These are phyloP conservation scores for Athene cunicularia DNA, from an alignment of 2,113 vertebrate species.

Conservation along the genomic window DNA sequence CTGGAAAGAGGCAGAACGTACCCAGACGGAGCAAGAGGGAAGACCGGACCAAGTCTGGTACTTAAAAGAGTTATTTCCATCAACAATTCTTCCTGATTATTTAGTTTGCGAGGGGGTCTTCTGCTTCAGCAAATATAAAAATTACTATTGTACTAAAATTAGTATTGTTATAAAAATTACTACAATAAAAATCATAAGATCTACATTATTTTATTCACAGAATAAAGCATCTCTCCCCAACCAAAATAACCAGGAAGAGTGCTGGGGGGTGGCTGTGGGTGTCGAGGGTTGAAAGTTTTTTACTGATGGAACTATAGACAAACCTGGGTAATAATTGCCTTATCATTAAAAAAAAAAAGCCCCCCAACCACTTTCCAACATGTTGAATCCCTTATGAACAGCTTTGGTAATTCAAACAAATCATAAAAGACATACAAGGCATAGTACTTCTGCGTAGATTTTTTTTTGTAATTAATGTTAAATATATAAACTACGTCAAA, in stretches of 20 bases:
- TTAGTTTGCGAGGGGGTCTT: neutral
- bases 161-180: neutral
- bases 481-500: neutral
- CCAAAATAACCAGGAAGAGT: neutral
- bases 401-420: neutral
- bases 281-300: neutral
- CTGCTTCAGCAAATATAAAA: neutral
- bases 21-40: rapidly evolving
- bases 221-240: neutral
- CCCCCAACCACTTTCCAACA: neutral
- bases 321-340: rapidly evolving
- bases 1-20: neutral
- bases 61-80: neutral
- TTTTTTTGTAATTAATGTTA: neutral
- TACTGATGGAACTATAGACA: neutral
- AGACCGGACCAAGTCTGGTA: rapidly evolving
- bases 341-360: neutral
- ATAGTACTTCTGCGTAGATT: neutral
- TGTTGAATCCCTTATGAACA: neutral
- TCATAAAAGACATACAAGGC: rapidly evolving
- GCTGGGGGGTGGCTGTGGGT: neutral
- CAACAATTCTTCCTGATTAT: neutral
- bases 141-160: neutral
- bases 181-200: neutral
- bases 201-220: neutral